These are phyloP conservation scores for Mnemiopsis leidyi DNA, from an alignment of 37 sponge, comb jelly and placozoan genomes.

Conservation along the genomic window DNA sequence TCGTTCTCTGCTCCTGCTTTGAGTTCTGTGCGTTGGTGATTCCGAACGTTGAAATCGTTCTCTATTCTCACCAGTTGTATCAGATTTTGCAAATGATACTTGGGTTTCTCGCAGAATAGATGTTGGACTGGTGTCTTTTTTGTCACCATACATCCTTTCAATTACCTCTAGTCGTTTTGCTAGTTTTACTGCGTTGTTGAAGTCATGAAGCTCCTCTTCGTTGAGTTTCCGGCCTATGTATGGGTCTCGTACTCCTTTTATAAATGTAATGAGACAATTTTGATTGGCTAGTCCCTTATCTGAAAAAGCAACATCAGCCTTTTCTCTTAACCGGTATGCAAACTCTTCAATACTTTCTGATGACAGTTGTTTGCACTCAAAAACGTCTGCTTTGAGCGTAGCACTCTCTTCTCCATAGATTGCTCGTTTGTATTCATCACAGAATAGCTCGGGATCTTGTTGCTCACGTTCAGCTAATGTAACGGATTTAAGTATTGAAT, in stretches of 20 bases:
- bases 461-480: neutral
- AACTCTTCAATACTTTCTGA: neutral
- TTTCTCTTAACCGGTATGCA: neutral
- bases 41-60: neutral
- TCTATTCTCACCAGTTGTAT: neutral
- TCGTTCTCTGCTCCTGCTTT: neutral
- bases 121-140: neutral
- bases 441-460: neutral
- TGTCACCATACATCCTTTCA: neutral
- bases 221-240: neutral
- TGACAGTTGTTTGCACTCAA: neutral
- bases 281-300: neutral
- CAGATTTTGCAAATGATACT: neutral
- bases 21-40: neutral
- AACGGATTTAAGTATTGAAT: neutral
- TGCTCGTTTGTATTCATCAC: neutral
- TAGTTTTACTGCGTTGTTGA: neutral
- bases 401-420: slow-evolving; percentile 4
- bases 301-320: neutral
- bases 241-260: neutral
- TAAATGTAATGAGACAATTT: neutral
- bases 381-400: neutral
- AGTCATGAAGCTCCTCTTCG: neutral
- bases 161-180: neutral
- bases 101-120: neutral